Base-by-base conservation (phyloP, 2,888 invertebrate species). In the Yponomeuta cagnagella region DNA sequence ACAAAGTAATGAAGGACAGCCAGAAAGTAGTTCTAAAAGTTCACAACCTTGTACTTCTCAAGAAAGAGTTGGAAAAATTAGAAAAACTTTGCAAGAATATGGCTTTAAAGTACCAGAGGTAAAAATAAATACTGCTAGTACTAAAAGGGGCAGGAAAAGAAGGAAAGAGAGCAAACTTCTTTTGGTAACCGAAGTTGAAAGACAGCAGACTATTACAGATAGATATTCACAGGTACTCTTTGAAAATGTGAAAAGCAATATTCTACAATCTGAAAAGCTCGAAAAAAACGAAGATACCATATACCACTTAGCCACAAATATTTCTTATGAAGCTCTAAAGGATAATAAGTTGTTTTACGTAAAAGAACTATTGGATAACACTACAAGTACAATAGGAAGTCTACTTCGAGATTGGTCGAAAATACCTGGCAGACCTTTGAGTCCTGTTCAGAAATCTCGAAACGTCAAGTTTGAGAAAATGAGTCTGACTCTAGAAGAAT, bases 341-440 rank as follows among this genome's bases (percentile, higher is more conserved):
- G 76, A 80, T 74, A 79, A 82, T 69, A 74, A 79, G 31, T 72
- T 83, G n/a, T 94, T 89, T 77, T 94, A 93, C 82, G 85, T 93
- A 4, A 74, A 81, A 30, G 79, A 86, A 71, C 80, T 94, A 67
- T 77, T 95, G 67, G 86, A 92, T 86, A 69, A 83, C 85, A 58
- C 76, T 70, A 15, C 52, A 67, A 78, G 80, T 67, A 86, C 83
- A 74, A 82, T 86, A 63, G 93, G 94, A 33, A 83, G 84, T 79
- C 84, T 95, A 71, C 80, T 95, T n/a, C 93, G 89, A 82, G 89
- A 94, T 77, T 95, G 95, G 94, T 81, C 86, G 37, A 78, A 86
- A 68, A 95, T 95, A 76, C 94, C 94, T 5, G 95, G 95, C 0
- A 87, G 95, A 72, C 94, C 94, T 69, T 76, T 78, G 12, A 93